phyloP scores from a whole-genome alignment of 2,888 invertebrate species.

The Podotricha telesiphe region DNA sequence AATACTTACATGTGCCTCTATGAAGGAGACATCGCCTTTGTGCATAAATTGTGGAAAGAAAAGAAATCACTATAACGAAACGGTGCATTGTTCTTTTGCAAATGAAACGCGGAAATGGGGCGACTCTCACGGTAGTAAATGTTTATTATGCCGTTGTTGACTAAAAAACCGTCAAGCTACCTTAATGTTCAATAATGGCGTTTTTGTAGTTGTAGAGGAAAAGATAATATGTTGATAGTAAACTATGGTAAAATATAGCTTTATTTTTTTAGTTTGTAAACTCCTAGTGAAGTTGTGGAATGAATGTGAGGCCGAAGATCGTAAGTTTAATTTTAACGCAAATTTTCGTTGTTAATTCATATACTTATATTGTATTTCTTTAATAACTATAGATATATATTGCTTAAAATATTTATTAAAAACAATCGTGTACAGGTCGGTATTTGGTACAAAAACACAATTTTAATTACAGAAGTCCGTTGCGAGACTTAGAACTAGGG shows the following conservation, averaged over 20 bases:
- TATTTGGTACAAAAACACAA: too few species aligned
- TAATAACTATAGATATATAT: too few species aligned
- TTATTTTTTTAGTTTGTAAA: too few species aligned
- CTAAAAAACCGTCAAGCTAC: slow-evolving; percentile 11
- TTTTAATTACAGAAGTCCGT: too few species aligned
- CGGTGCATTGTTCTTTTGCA: slow-evolving; percentile 54
- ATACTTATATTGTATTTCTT: too few species aligned
- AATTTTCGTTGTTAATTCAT: too few species aligned
- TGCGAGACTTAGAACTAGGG: too few species aligned
- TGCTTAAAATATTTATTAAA: too few species aligned
- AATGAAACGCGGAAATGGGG: slow-evolving; percentile 41
- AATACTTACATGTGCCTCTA: slow-evolving; percentile 56
- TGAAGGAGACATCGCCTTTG: slow-evolving; percentile 56
- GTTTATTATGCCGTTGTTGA: slow-evolving; percentile 27
- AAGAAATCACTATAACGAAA: slow-evolving; percentile 48
- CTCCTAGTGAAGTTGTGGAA: background rate
- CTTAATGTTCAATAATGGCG: background rate
- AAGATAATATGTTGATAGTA: background rate
- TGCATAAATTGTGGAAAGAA: slow-evolving; percentile 48
- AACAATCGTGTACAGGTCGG: too few species aligned
- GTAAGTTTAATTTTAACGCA: background rate
- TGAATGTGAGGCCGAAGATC: background rate
- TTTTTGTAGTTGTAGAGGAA: background rate
- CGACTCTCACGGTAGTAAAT: slow-evolving; percentile 51
- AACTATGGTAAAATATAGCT: background rate